Conservation (phyloP, 1,140 invertebrate species). For the Bombus pascuorum region DNA sequence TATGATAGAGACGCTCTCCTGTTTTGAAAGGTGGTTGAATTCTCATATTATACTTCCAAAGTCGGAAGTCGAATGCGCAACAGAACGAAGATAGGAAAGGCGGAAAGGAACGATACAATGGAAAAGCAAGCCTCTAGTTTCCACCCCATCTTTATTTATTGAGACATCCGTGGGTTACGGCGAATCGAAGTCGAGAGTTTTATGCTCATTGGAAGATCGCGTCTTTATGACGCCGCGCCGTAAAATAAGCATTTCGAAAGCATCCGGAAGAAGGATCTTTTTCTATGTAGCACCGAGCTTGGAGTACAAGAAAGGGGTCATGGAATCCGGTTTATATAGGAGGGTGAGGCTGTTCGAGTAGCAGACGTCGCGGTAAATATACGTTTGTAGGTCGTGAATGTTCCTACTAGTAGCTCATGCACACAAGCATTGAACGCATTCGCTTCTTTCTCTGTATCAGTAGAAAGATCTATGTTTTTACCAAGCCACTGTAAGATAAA, state of each 20-base stretch:
- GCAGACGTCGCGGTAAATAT: slow-evolving; percentile 49
- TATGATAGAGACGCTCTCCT: neutral
- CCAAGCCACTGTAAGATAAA: slow-evolving; percentile 44
- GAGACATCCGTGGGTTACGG: slow-evolving; percentile 20
- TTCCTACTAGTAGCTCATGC: neutral
- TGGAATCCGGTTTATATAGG: slow-evolving; percentile 53
- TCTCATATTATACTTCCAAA: neutral
- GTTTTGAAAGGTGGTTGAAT: neutral
- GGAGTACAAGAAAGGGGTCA: slow-evolving; percentile 28
- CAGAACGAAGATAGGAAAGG: neutral
- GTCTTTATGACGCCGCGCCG: slow-evolving; percentile 61
- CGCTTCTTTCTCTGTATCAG: slow-evolving; percentile 19
- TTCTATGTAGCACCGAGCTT: neutral
- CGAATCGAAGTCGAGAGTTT: slow-evolving; percentile 60
- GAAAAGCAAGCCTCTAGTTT: slow-evolving; percentile 22
- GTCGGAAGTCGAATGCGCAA: neutral
- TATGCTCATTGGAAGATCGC: slow-evolving; percentile 66
- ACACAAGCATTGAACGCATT: slow-evolving; percentile 20
- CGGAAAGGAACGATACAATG: neutral
- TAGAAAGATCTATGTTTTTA: slow-evolving; percentile 35
- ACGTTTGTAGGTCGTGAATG: slow-evolving; percentile 28
- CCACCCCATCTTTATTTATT: slow-evolving; percentile 59
- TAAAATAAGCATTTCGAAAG: slow-evolving; percentile 65
- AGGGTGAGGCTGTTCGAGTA: slow-evolving; percentile 15
- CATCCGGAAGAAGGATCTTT: slow-evolving; percentile 37